Evolutionary conservation across 2,797 vertebrate species (phyloP).

Genomic region (Sylvilagus floridanus): DNA sequence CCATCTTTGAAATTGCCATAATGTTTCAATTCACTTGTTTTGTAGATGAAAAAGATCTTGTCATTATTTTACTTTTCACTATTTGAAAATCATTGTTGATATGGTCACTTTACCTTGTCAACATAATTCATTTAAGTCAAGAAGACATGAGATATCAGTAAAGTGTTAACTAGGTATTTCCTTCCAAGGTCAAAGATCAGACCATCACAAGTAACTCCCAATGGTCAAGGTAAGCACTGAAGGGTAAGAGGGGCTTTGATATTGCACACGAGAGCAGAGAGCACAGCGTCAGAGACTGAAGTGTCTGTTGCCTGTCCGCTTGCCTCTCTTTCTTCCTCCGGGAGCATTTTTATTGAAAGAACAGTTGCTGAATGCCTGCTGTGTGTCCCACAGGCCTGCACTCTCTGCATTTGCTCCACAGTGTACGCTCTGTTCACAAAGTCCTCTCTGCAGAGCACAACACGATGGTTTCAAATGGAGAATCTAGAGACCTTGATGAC

Average conservation of each 20-base stretch:
- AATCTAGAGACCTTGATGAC: background rate
- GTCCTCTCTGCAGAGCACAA: background rate
- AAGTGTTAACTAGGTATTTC: background rate
- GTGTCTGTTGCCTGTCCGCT: background rate
- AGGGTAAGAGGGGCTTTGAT: background rate
- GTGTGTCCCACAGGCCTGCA: background rate
- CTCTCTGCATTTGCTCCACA: background rate
- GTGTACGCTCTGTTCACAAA: background rate
- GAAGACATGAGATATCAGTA: background rate
- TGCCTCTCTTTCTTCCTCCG: background rate
- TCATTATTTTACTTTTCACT: constrained; percentile 34
- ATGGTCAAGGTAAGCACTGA: background rate
- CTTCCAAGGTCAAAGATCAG: background rate
- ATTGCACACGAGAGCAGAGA: background rate
- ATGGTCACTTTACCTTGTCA: background rate
- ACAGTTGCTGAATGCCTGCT: background rate
- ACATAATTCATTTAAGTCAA: background rate
- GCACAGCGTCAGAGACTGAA: rapidly evolving
- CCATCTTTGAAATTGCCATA: background rate
- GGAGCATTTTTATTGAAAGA: background rate
- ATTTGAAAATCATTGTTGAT: background rate
- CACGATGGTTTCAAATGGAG: background rate
- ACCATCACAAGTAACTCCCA: background rate
- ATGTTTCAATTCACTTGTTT: background rate
- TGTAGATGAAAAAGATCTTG: constrained; percentile 3